These are phyloP conservation scores for Drosophila mayaguana DNA, from an alignment of 2,888 invertebrate genomes.

Conservation along the genomic window DNA sequence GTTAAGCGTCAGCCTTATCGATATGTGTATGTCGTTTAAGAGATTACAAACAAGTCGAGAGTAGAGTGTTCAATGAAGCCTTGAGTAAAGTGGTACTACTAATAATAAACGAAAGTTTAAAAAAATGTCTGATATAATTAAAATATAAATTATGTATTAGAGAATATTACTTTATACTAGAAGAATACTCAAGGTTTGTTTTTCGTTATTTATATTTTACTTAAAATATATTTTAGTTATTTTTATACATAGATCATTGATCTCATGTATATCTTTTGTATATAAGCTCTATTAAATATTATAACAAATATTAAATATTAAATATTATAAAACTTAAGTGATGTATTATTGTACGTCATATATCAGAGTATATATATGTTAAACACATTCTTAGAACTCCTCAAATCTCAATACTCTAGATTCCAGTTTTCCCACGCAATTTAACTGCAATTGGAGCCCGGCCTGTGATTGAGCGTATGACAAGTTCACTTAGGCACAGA, in stretches of 20 bases:
- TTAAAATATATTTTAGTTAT: no score
- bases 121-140: no score
- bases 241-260: no score
- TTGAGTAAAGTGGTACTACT: background rate
- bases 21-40: slow-evolving; percentile 25
- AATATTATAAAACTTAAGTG: no score
- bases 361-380: background rate
- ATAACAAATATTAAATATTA: no score
- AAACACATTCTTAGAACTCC: background rate
- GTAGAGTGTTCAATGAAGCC: slow-evolving; percentile 19
- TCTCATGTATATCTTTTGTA: no score
- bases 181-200: background rate
- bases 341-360: no score
- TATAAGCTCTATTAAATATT: no score
- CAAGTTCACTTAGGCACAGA: slow-evolving; percentile 11
- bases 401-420: background rate
- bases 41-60: slow-evolving; percentile 28
- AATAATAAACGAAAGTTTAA: background rate
- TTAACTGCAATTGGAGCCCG: background rate
- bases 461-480: slow-evolving; percentile 21
- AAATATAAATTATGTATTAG: background rate
- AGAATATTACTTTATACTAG: background rate
- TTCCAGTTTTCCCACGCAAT: slow-evolving; percentile 19
- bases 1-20: slow-evolving; percentile 53
- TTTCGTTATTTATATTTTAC: background rate